Conservation (phyloP, 2,888 invertebrate species). For the Drosophila mimetica region DNA sequence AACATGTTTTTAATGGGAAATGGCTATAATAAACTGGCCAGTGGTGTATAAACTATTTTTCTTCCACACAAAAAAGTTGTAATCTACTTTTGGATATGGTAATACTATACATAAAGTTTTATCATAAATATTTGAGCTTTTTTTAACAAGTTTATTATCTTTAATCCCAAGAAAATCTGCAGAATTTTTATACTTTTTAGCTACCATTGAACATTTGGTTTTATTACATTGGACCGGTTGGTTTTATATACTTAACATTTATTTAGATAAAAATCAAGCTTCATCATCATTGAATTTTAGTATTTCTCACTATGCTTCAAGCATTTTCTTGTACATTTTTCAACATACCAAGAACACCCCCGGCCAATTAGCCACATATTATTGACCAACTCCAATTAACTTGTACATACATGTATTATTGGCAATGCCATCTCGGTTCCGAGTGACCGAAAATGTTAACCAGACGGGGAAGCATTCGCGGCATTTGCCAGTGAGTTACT, state of each 20-base stretch:
- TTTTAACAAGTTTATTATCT: too few relatives aligned
- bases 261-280: too few relatives aligned
- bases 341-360: conserved; percentile 21
- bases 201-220: background rate
- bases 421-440: conserved; percentile 30
- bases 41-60: background rate
- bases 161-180: too few relatives aligned
- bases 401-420: conserved; percentile 21
- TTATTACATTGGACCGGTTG: background rate
- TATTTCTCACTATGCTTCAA: background rate
- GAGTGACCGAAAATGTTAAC: conserved; percentile 28
- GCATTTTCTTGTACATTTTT: background rate
- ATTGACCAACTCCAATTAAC: conserved; percentile 24
- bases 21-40: background rate
- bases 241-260: too few relatives aligned
- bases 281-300: background rate
- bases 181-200: too few relatives aligned
- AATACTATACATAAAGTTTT: too few relatives aligned
- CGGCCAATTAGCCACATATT: conserved; percentile 10
- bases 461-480: conserved; percentile 13
- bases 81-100: background rate
- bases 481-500: conserved; percentile 19
- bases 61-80: background rate
- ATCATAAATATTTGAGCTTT: too few relatives aligned
- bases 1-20: background rate